A percentile compares a stretch with the other conserved stretches of the same genome.
These are phyloP conservation scores for Melipona beecheii DNA, from an alignment of 2,888 invertebrate species.

Conservation along the genomic window DNA sequence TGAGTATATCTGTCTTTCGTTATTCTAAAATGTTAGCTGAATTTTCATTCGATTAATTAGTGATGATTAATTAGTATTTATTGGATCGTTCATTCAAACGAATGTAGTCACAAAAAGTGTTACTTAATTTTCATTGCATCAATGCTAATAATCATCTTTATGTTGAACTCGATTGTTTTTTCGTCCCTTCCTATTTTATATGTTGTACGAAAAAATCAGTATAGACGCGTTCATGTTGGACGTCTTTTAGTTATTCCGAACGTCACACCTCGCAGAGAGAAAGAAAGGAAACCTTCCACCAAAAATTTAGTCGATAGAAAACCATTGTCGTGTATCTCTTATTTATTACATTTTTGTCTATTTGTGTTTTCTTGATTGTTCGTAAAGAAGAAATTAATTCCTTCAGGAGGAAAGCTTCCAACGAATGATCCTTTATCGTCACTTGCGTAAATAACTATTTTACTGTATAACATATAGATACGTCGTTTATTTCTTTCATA, in stretches of 20 bases:
- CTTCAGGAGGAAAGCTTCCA: conserved; percentile 26
- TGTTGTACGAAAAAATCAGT: neutral
- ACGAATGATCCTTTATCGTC: conserved; percentile 46
- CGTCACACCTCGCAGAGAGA: conserved; percentile 28
- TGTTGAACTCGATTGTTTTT: conserved; percentile 6
- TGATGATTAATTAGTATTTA: conserved; percentile 1
- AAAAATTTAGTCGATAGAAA: conserved; percentile 36
- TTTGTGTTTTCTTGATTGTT: conserved; percentile 35
- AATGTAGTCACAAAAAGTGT: conserved; percentile 26
- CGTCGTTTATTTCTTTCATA: conserved; percentile 60
- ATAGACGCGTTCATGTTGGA: neutral
- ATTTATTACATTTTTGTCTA: conserved; percentile 36
- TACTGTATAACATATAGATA: conserved; percentile 64
- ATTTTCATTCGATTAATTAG: conserved; percentile 2
- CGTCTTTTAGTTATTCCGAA: conserved; percentile 13
- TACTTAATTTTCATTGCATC: conserved; percentile 42
- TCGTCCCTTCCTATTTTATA: conserved; percentile 19
- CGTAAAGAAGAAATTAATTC: conserved; percentile 6
- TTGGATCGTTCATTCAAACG: neutral
- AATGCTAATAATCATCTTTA: conserved; percentile 3
- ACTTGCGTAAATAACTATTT: conserved; percentile 68
- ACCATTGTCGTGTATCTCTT: conserved; percentile 33
- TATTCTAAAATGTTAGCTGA: conserved; percentile 1
- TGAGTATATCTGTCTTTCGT: conserved; percentile 26
- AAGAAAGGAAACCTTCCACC: conserved; percentile 20